phyloP scores from a whole-genome alignment of 2,113 vertebrate genomes.

The Machaerirhynchus nigripectus region DNA sequence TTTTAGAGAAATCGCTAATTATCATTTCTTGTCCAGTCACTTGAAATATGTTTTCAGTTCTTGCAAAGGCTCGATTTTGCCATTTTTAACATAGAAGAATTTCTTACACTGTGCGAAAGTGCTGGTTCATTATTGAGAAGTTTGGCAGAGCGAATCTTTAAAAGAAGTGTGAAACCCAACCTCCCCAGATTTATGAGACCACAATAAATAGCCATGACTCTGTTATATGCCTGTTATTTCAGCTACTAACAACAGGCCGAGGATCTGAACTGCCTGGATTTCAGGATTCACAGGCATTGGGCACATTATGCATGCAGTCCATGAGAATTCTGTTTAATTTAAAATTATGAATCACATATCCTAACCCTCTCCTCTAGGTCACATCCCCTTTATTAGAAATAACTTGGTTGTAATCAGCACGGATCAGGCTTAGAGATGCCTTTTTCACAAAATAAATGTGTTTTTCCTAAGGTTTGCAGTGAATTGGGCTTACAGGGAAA shows the following conservation, averaged over 20 bases:
- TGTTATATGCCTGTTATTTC: neutral
- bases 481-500: neutral
- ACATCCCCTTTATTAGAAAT: neutral
- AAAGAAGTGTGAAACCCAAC: neutral
- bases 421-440: neutral
- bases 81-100: neutral
- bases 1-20: neutral
- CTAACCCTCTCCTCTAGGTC: neutral
- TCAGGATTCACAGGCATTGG: neutral
- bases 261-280: neutral
- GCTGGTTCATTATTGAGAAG: neutral
- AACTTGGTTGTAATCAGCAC: neutral
- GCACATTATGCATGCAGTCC: neutral
- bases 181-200: neutral
- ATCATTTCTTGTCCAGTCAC: neutral
- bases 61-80: neutral
- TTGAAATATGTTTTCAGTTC: neutral
- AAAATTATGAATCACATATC: neutral
- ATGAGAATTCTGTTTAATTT: neutral
- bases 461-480: neutral
- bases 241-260: neutral
- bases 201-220: slow-evolving; percentile 2
- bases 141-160: neutral
- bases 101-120: neutral
- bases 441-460: neutral